Conservation (phyloP, 2,113 vertebrate genomes). For the Oreochromis niloticus region DNA sequence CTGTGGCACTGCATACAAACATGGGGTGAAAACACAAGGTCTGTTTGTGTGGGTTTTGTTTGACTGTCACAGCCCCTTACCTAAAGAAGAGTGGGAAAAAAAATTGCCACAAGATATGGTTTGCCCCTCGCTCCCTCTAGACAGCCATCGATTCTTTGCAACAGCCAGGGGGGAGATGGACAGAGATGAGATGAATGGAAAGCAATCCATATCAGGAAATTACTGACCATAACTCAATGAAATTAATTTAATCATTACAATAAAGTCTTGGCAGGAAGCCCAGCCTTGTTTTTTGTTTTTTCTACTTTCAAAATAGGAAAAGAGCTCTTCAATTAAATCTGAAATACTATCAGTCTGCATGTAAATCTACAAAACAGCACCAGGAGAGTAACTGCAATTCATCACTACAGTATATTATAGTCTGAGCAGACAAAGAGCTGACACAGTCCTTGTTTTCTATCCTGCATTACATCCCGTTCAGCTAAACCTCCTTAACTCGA, state of each 20-base stretch:
- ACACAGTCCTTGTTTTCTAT: neutral
- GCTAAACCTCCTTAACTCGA: slow-evolving; percentile 14
- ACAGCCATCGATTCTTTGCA: neutral
- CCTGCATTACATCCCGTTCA: neutral
- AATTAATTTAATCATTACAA: slow-evolving; percentile 15
- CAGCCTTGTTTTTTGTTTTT: neutral
- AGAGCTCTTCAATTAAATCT: slow-evolving; percentile 4
- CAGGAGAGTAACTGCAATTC: neutral
- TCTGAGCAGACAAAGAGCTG: slow-evolving; percentile 23
- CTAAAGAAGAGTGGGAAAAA: neutral
- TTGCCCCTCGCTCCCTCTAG: neutral
- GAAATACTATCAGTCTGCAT: neutral
- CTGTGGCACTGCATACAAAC: slow-evolving; percentile 45
- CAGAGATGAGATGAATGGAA: neutral
- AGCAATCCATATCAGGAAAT: neutral
- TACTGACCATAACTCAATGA: slow-evolving; percentile 9
- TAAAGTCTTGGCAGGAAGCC: slow-evolving; percentile 12
- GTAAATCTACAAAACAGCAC: neutral
- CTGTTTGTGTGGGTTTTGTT: slow-evolving; percentile 26
- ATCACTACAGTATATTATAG: neutral
- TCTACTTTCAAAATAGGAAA: neutral
- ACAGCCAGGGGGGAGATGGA: neutral
- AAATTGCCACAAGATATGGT: slow-evolving; percentile 8
- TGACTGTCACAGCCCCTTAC: slow-evolving; percentile 22
- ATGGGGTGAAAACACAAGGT: slow-evolving; percentile 16